These are phyloP conservation scores for Tiliacea aurago DNA, from an alignment of 2,888 invertebrate species.

Conservation along the genomic window DNA sequence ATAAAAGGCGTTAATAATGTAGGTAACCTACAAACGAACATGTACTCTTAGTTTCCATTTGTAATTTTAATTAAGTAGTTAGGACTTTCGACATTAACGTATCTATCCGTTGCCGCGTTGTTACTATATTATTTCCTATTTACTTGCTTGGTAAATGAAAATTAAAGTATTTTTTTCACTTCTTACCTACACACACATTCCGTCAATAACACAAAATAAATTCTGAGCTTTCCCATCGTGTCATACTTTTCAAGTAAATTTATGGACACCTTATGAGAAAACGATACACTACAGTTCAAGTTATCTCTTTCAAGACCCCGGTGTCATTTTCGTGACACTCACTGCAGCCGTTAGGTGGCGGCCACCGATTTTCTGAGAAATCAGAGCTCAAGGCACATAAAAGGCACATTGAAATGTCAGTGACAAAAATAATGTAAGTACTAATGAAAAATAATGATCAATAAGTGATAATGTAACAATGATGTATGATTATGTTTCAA, in stretches of 20 bases:
- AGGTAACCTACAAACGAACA: neutral
- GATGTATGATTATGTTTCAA: no score
- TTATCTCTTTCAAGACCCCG: neutral
- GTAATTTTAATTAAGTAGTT: neutral
- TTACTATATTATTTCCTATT: neutral
- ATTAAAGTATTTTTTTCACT: neutral
- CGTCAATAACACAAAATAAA: neutral
- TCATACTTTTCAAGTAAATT: neutral
- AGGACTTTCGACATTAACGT: neutral
- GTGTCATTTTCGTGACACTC: no score
- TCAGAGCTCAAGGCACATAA: neutral
- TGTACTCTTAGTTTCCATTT: neutral
- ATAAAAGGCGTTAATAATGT: neutral
- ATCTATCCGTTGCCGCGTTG: neutral
- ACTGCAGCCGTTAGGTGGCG: no score
- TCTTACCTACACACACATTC: neutral
- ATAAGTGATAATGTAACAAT: neutral
- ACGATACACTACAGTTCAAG: neutral
- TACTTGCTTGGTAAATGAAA: neutral
- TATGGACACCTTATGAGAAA: neutral
- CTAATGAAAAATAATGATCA: neutral
- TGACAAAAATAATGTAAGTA: neutral
- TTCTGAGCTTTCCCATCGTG: neutral
- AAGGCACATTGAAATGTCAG: neutral
- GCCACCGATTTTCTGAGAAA: neutral